Evolutionary conservation across 2,113 vertebrate genomes (phyloP).

Genomic region (Peromyscus polionotus): DNA sequence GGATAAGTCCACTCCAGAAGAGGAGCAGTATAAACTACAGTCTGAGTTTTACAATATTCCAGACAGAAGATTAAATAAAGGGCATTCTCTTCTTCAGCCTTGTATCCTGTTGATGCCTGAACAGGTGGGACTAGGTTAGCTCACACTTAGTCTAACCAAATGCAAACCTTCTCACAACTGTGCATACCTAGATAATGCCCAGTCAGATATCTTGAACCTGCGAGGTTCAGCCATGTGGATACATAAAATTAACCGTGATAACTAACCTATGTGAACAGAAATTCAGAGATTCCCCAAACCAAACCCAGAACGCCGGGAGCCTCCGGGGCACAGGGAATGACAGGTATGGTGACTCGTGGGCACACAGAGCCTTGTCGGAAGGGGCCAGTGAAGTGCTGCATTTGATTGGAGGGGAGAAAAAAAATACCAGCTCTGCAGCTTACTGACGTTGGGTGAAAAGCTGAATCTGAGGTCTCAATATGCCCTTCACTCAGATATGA

Average conservation of each 20-base stretch:
- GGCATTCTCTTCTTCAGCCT: no score
- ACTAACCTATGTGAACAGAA: background rate
- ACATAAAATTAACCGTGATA: background rate
- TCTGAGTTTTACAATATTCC: background rate
- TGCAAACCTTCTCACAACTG: background rate
- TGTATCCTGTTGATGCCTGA: background rate
- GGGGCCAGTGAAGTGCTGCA: background rate
- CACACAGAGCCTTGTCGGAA: background rate
- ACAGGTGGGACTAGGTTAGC: background rate
- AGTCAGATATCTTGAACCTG: background rate
- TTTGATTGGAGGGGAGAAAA: background rate
- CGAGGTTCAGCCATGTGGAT: background rate
- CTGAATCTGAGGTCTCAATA: background rate
- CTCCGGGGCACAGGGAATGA: accelerated
- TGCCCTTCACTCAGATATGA: background rate
- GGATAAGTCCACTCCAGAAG: background rate
- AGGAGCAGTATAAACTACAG: background rate
- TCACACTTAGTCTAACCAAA: background rate
- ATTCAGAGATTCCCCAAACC: background rate
- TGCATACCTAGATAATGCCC: background rate
- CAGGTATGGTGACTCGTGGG: accelerated
- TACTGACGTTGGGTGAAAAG: background rate
- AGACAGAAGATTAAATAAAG: background rate
- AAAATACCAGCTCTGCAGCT: background rate
- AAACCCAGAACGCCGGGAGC: no score